These are phyloP conservation scores for Heteropelma amictum DNA, from an alignment of 2,888 invertebrate genomes.

Conservation along the genomic window DNA sequence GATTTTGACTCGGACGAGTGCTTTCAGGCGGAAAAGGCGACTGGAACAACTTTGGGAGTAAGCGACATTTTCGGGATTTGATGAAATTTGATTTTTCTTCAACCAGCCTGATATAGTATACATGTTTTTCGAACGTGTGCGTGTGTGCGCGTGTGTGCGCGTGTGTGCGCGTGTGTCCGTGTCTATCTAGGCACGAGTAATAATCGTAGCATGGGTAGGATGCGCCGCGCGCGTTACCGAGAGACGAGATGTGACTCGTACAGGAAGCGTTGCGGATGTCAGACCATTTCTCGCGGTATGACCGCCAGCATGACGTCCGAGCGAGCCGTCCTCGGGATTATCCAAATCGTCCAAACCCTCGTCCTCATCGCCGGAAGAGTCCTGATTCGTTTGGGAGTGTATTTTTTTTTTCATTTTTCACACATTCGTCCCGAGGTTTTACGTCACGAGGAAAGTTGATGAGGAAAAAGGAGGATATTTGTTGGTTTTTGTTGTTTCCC, in stretches of 20 bases:
- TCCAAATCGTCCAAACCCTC: conserved; percentile 75
- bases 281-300: conserved; percentile 74
- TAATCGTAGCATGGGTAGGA: conserved; percentile 23
- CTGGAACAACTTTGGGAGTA: too few species aligned
- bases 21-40: too few species aligned
- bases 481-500: too few species aligned
- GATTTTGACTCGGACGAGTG: too few species aligned
- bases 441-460: conserved; percentile 7
- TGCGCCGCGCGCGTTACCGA: conserved; percentile 71
- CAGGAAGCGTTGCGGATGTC: conserved; percentile 75
- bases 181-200: neutral
- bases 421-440: too few species aligned
- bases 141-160: too few species aligned
- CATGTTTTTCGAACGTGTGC: too few species aligned
- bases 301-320: conserved; percentile 71
- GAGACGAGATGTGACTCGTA: conserved; percentile 74
- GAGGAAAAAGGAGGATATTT: conserved; percentile 8
- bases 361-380: conserved; percentile 75
- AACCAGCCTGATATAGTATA: too few species aligned
- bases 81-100: too few species aligned
- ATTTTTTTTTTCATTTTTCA: conserved; percentile 7
- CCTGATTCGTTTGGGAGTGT: conserved; percentile 63
- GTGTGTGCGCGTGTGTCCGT: neutral
- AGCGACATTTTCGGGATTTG: too few species aligned
- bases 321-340: conserved; percentile 73